Evolutionary conservation across 1,140 invertebrate species (phyloP), one percentile per base, ranked within the genome.

Genomic region (Bombus affinis): DNA sequence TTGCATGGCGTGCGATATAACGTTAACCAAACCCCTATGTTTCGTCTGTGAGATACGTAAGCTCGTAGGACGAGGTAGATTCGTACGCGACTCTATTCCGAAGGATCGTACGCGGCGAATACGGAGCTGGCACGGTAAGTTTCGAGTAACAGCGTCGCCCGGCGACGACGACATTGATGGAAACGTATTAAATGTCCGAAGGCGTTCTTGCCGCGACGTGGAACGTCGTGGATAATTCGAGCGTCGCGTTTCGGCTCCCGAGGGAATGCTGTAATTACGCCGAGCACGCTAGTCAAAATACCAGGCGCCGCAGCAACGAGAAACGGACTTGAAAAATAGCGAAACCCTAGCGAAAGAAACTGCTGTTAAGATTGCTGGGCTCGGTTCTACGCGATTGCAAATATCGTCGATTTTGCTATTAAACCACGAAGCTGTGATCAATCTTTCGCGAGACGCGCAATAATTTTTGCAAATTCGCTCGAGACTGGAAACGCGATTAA

Each of bases 101-200:
- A 32, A 77, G 37, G 53, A 83, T 53, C 81, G 73, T 39, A 25
- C 12, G 62, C 74, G 53, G 37, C 66, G 47, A 71, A 83, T 71
- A 78, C 37, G 82, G 12, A 66, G 74, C 25, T n/a, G 42, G 32
- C 59, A 62, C 68, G 53, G 62, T 32, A 44, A 59, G 83, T 79
- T 72, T 79, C 66, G 66, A 44, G 44, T 77, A 77, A 83, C 74
- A 39, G 47, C n/a, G 37, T 8, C 42, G 44, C 42, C 62, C 39
- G 47, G 35, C 74, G 74, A 71, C 75, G 76, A 85, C 83, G 83
- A 85, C 77, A 85, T 85, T 85, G 83, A 85, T 85, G 83, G 83
- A 85, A 85, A 72, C 83, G 83, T 80, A 85, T 85, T 85, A 85
- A 85, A 80, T 80, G 83, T 57, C 83, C 80, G 76, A 42, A 80